These are phyloP conservation scores for Drosophila anomelani DNA, from an alignment of 2,888 invertebrate genomes.

Conservation along the genomic window DNA sequence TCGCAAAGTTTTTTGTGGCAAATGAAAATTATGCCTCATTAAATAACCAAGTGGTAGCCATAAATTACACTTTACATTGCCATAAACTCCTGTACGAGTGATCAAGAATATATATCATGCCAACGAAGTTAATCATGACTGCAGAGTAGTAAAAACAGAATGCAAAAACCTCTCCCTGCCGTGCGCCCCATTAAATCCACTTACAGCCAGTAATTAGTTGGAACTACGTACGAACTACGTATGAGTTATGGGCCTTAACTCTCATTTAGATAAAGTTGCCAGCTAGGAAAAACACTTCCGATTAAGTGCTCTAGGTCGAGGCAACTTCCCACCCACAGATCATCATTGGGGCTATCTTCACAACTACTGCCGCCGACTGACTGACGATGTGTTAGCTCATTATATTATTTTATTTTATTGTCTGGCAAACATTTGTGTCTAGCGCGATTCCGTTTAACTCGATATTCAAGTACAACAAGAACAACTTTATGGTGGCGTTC, in stretches of 20 bases:
- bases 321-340: slow-evolving; percentile 34
- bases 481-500: not conserved
- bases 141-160: slow-evolving; percentile 21
- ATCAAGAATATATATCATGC: slow-evolving; percentile 37
- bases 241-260: slow-evolving; percentile 50
- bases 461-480: slow-evolving; percentile 30
- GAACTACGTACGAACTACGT: slow-evolving; percentile 33
- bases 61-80: slow-evolving; percentile 55
- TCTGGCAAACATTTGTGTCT: slow-evolving; percentile 66
- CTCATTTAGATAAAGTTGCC: slow-evolving; percentile 53
- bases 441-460: slow-evolving; percentile 54
- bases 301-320: slow-evolving; percentile 41
- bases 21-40: slow-evolving; percentile 71
- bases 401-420: slow-evolving; percentile 59
- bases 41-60: slow-evolving; percentile 43
- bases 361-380: slow-evolving; percentile 7
- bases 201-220: slow-evolving; percentile 44
- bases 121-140: slow-evolving; percentile 45
- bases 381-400: slow-evolving; percentile 22
- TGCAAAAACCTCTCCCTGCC: slow-evolving; percentile 22
- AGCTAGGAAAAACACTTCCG: slow-evolving; percentile 55
- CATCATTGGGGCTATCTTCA: slow-evolving; percentile 13
- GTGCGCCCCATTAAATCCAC: slow-evolving; percentile 25
- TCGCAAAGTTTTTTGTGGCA: slow-evolving; percentile 56
- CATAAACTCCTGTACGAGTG: slow-evolving; percentile 6